phyloP scores from a whole-genome alignment of 2,888 invertebrate species.

The Eumerus sabulonum region DNA sequence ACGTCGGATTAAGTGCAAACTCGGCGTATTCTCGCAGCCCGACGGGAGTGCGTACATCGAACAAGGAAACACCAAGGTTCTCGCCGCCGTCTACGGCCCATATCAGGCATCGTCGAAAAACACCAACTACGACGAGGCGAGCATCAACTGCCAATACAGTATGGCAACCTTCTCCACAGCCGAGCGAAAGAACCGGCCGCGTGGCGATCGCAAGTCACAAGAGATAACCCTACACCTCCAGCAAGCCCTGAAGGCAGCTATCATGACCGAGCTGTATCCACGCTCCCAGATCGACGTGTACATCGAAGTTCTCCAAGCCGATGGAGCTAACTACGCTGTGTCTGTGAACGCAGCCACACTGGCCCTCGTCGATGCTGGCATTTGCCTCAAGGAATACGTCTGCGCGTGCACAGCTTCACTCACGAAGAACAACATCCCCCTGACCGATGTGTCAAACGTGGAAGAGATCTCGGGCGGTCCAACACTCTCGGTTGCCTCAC shows the following conservation, averaged over 20 bases:
- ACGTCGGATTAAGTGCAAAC: constrained; percentile 90
- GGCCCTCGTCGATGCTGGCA: constrained; percentile 97
- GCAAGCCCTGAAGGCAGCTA: constrained; percentile 94
- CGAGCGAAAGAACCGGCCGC: constrained; percentile 91
- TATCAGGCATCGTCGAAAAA: constrained; percentile 85
- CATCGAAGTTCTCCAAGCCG: constrained; percentile 92
- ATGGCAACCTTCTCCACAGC: constrained; percentile 96
- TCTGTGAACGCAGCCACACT: constrained; percentile 97
- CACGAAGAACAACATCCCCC: constrained; percentile 85
- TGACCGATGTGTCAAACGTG: constrained; percentile 93
- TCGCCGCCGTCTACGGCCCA: constrained; percentile 98
- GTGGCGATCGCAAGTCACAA: constrained; percentile 94
- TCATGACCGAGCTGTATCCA: constrained; percentile 94
- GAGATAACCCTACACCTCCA: constrained; percentile 93
- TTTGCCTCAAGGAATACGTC: constrained; percentile 95
- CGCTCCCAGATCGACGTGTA: constrained; percentile 97
- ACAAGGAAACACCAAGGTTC: constrained; percentile 96
- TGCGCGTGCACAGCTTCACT: constrained; percentile 95
- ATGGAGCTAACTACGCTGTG: constrained; percentile 95
- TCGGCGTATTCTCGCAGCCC: constrained; percentile 96
- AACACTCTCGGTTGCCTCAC: constrained; percentile 89
- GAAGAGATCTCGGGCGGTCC: constrained; percentile 93
- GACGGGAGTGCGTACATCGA: constrained; percentile 98
- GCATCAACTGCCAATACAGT: constrained; percentile 97
- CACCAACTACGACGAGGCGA: constrained; percentile 85